Evolutionary conservation across 2,888 invertebrate species (phyloP), one percentile per base, ranked within the genome.

Genomic region (Ditylenchus weischeri): DNA sequence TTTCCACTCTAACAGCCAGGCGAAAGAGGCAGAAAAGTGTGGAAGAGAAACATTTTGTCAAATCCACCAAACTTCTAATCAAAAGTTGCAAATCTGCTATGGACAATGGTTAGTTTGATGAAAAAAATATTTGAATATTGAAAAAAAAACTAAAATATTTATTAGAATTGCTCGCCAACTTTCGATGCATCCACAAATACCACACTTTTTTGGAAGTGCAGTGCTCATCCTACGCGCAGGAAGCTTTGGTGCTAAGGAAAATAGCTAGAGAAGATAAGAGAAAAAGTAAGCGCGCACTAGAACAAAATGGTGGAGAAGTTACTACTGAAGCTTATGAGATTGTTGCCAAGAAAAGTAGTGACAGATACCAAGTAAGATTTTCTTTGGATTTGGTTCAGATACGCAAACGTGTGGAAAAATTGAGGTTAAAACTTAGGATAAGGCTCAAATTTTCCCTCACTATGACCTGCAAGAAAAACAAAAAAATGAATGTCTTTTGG

Each of bases 201-300:
- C 74, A 74, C 61, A 66, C 66, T n/a, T 74, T 76, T 57, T 48
- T 76, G 10, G 73, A 76, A 58, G 64, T 76, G 29, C 70, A 73
- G 7, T 74, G 74, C 50, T 76, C 76, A 21, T 64, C 72, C 0
- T 76, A 64, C 57, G 64, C 70, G 8, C 58, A 69, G 47, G 75
- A 76, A 65, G 74, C 76, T n/a, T 51, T 65, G 15, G n/a, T 54
- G 58, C 57, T 67, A 29, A 63, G 67, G 54, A 29, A 62, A 21
- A n/a, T 66, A 54, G 66, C 62, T n/a, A 11, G 54, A 29, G 29
- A 54, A 29, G 54, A 54, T 10, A 54, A 54, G 29, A 11, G n/a
- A 29, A 29, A n/a, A 54, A 54, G 15, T 43, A 43, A 43, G 43
- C 3, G 15, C 1, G 15, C 15, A 6, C 43, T 15, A 13, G 43